A percentile compares a stretch with the other conserved stretches of the same genome.
Evolutionary conservation across 2,888 invertebrate genomes (phyloP).

Genomic region (Diplazon laetatorius): DNA sequence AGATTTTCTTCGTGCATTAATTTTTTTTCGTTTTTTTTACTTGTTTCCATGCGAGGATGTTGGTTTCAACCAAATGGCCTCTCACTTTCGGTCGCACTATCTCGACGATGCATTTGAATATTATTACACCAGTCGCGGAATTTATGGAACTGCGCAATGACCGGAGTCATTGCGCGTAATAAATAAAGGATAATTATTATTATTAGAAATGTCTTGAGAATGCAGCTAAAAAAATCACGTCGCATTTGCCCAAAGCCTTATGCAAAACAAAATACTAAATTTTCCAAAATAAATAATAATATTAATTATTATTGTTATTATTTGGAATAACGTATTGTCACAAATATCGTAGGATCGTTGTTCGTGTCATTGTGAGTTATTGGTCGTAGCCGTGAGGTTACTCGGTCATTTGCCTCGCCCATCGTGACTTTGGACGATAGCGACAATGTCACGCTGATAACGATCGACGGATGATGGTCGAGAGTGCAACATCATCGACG

Average conservation of each 20-base stretch:
- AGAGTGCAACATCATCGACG: conserved; percentile 22
- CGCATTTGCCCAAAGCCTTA: too few species aligned
- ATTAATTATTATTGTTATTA: too few species aligned
- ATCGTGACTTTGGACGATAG: conserved; percentile 49
- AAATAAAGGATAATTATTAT: not conserved
- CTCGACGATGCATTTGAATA: conserved; percentile 31
- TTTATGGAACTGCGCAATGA: conserved; percentile 29
- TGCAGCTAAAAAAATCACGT: too few species aligned
- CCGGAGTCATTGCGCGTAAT: not conserved
- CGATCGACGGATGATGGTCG: conserved; percentile 58
- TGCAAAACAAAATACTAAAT: too few species aligned
- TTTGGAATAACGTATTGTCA: not conserved
- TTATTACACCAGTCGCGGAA: conserved; percentile 28
- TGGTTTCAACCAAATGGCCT: conserved; percentile 19
- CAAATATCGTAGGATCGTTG: conserved; percentile 15
- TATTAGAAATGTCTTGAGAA: too few species aligned
- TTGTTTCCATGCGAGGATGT: not conserved
- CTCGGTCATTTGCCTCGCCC: conserved; percentile 53
- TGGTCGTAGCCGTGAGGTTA: conserved; percentile 29
- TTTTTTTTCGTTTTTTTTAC: not conserved
- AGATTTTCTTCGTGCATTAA: not conserved
- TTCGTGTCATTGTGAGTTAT: not conserved
- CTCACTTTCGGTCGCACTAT: conserved; percentile 7
- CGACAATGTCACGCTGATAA: conserved; percentile 70
- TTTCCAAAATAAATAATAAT: too few species aligned